Percentiles rank a stretch among this genome's conserved stretches.
Conservation (phyloP, 1,140 invertebrate species). For the Eupeodes corollae region DNA sequence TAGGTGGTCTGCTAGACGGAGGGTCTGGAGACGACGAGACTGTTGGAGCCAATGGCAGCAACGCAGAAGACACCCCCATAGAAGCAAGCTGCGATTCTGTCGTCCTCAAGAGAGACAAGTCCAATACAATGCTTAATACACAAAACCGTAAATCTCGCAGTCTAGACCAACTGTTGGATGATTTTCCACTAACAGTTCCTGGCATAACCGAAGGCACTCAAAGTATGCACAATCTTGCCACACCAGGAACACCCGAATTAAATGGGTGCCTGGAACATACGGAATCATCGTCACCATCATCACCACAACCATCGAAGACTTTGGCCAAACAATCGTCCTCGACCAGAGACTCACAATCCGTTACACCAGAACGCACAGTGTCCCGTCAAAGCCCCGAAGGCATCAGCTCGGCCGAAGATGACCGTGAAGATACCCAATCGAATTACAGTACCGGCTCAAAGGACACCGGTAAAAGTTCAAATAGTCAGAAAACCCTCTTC, state of each 20-base stretch:
- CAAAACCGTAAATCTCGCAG: conserved; percentile 49
- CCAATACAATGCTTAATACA: conserved; percentile 12
- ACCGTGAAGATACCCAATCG: conserved; percentile 21
- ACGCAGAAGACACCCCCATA: not conserved
- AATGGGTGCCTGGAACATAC: conserved; percentile 11
- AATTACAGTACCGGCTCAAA: conserved; percentile 4
- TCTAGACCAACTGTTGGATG: conserved; percentile 51
- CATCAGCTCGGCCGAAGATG: conserved; percentile 31
- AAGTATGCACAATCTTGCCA: conserved; percentile 36
- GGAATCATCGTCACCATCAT: conserved; percentile 6
- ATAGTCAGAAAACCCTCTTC: conserved; percentile 45
- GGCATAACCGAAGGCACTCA: conserved; percentile 30
- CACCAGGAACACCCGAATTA: conserved; percentile 23
- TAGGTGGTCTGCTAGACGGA: conserved; percentile 30
- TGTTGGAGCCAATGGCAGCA: conserved; percentile 3
- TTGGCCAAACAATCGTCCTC: not conserved
- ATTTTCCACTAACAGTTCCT: conserved; percentile 31
- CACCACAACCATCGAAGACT: not conserved
- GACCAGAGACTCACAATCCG: conserved; percentile 11
- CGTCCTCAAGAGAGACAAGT: conserved; percentile 19
- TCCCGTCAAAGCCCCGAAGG: conserved; percentile 28
- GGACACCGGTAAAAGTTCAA: not conserved
- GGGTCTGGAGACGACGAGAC: conserved; percentile 18
- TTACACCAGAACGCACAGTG: conserved; percentile 2
- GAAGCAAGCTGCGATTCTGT: conserved; percentile 8